A percentile compares a stretch with the other conserved stretches of the same genome.
Evolutionary conservation across 2,888 invertebrate species (phyloP).

Genomic region (Asteroscopus sphinx): DNA sequence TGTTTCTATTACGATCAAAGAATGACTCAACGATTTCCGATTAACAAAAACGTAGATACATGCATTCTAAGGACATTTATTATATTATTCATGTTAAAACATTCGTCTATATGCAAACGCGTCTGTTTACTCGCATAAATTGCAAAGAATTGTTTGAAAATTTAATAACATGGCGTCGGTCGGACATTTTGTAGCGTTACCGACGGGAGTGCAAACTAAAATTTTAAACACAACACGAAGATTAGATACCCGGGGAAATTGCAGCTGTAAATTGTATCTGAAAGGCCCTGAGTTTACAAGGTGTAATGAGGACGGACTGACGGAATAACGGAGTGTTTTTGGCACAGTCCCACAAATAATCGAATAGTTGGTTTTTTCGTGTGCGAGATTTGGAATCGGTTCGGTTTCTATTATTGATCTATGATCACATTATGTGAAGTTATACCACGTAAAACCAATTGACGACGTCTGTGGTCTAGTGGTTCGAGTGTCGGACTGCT

Average conservation of each 20-base stretch:
- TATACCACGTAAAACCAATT: not conserved
- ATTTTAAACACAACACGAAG: slow-evolving; percentile 50
- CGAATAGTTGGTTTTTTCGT: slow-evolving; percentile 14
- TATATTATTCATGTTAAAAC: slow-evolving; percentile 46
- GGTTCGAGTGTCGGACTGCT: too few species aligned
- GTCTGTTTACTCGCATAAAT: slow-evolving; percentile 58
- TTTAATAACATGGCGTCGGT: slow-evolving; percentile 48
- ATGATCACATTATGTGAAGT: not conserved
- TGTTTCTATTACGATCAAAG: slow-evolving; percentile 23
- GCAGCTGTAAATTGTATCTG: slow-evolving; percentile 52
- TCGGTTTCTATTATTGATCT: slow-evolving; percentile 14
- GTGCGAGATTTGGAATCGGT: slow-evolving; percentile 20
- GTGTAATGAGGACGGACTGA: slow-evolving; percentile 38
- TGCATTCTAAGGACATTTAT: slow-evolving; percentile 29
- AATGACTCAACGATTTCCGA: slow-evolving; percentile 26
- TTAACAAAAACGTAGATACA: slow-evolving; percentile 11
- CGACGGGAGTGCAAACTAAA: slow-evolving; percentile 46
- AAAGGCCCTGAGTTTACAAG: slow-evolving; percentile 41
- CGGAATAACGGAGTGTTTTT: slow-evolving; percentile 29
- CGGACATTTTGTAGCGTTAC: slow-evolving; percentile 37
- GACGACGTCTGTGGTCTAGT: too few species aligned
- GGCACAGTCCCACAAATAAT: slow-evolving; percentile 30
- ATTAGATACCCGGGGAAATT: slow-evolving; percentile 51
- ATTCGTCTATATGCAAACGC: slow-evolving; percentile 48
- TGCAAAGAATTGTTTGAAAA: slow-evolving; percentile 54